Conservation (phyloP, 2,888 invertebrate species). For the Patella depressa region DNA sequence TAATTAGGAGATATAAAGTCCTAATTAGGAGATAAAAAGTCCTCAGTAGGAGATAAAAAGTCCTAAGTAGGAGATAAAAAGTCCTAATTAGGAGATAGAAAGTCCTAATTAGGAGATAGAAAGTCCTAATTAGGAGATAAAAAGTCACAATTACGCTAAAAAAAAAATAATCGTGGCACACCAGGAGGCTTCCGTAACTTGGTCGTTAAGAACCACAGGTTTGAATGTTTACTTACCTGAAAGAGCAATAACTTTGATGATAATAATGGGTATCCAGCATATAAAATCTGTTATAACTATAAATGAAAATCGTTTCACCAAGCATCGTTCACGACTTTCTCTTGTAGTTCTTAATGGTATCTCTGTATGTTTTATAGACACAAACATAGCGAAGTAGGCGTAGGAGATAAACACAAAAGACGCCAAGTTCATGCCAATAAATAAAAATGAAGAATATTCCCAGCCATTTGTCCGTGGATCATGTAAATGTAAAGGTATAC, state of each 20-base stretch:
- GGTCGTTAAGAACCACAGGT: not conserved
- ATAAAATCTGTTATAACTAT: slow-evolving; percentile 31
- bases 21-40: too few species aligned
- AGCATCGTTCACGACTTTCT: slow-evolving; percentile 24
- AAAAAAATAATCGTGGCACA: too few species aligned
- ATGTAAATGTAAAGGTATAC: slow-evolving; percentile 45
- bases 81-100: too few species aligned
- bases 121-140: too few species aligned
- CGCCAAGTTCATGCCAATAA: slow-evolving; percentile 30
- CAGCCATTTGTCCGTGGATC: slow-evolving; percentile 38
- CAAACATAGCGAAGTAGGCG: slow-evolving; percentile 36
- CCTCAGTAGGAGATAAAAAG: too few species aligned
- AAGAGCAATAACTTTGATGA: slow-evolving; percentile 32
- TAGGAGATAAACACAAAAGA: slow-evolving; percentile 32
- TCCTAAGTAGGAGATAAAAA: too few species aligned
- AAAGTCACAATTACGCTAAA: too few species aligned
- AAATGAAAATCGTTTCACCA: slow-evolving; percentile 29
- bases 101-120: too few species aligned
- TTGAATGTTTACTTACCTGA: slow-evolving; percentile 19
- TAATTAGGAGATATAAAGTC: too few species aligned
- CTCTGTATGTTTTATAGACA: slow-evolving; percentile 29
- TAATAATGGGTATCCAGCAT: slow-evolving; percentile 34
- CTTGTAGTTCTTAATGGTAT: slow-evolving; percentile 23
- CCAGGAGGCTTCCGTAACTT: too few species aligned
- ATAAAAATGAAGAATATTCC: slow-evolving; percentile 30